Evolutionary conservation across 2,113 vertebrate genomes (phyloP), one percentile per base, ranked within the genome.

Genomic region (Otis tarda): DNA sequence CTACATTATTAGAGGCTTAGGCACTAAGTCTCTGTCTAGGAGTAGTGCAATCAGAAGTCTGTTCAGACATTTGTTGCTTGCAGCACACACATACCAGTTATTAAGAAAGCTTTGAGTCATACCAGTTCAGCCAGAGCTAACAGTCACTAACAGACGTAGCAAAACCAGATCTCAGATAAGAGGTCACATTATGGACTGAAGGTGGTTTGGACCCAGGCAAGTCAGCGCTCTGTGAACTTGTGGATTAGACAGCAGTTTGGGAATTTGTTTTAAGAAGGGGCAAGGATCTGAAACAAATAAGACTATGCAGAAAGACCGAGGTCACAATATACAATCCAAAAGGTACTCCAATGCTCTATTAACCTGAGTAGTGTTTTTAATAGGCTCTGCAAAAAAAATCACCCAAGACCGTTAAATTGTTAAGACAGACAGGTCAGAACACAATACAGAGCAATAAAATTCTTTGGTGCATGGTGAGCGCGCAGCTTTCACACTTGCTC

Each of bases 111-210:
- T 83, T 21, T 73, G 47, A 81, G 56, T 45, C 64, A 27, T 5
- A 63, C 5, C 23, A 64, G 67, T 33, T 70, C 77, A 74, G 60
- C 61, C 77, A 82, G 80, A 84, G 53, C 52, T 61, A 95, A 83
- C 41, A 83, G 52, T 28, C 79, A 28, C 71, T 35, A 70, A 65
- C 45, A 90, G 59, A 77, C 5, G 11, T 0, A 87, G 84, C 41
- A 93, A 93, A 92, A 55, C 20, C 68, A 52, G 27, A 52, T 41
- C 59, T 73, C 65, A 80, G 92, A 89, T 93, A 96, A 93, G 57
- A 87, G 20, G 25, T 33, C 19, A 3, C 4, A 19, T 59, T 75
- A 65, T 16, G 52, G 89, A 78, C 76, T 59, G 45, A 78, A 89
- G 75, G 83, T 28, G 27, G 33, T 55, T 83, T 78, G 43, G 49